Base-by-base conservation (phyloP, 2,113 vertebrate species). In the Pluvialis apricaria region DNA sequence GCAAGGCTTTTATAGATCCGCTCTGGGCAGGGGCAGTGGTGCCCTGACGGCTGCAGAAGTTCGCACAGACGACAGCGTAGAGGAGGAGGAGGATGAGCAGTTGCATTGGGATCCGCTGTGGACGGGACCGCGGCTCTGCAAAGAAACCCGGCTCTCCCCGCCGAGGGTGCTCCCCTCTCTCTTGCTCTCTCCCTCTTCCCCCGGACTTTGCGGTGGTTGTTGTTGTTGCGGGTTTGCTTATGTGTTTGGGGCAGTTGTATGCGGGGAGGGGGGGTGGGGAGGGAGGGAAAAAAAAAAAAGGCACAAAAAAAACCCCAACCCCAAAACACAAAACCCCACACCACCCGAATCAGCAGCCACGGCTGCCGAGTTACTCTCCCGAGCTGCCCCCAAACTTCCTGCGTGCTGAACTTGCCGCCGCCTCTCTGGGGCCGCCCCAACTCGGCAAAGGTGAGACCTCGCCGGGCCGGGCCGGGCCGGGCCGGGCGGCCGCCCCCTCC, bases 1-100 rank as follows among this genome's bases (percentile, higher is more conserved):
- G 97, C 88, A 98, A 68, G 78, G 97, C 96, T 97, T 95, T 98
- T 90, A 98, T 96, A 93, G 98, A 98, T 97, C 97, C 97, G 88
- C 97, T 96, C 95, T 98, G 98, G 77, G 97, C 97, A 45, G 96
- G 93, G 70, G 98, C 98, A 22, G 93, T 90, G 88, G 95, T 83
- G 96, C 97, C 98, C 92, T 96, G 97, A 36, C 92, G 97, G 96
- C 96, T 95, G 95, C 97, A 98, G 83, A 98, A 97, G 98, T 98
- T 98, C 62, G 96, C 97, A 44, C 97, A 94, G 85, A 97, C 92
- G 86, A 90, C 97, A 31, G 96, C 84, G 29, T 97, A 96, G 31
- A 97, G 86, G 80, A 97, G 97, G 94, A 98, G 87, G 76, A 98
- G 95, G 95, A 97, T 73, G 79, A 98, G 90, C 79, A 97, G 97